phyloP scores from a whole-genome alignment of 2,797 vertebrate species.

The Rhabdomys pumilio region DNA sequence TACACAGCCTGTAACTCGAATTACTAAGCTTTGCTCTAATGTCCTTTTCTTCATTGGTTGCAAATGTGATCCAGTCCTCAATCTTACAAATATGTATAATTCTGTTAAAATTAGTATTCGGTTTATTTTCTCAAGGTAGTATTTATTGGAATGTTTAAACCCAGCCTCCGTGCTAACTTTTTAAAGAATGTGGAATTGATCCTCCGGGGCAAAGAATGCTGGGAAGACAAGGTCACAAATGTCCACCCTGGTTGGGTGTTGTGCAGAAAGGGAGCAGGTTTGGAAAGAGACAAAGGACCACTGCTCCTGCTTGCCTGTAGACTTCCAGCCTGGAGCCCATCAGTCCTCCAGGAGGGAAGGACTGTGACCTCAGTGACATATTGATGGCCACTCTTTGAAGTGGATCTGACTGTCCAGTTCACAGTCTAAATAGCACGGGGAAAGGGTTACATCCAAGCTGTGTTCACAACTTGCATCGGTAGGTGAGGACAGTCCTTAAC shows the following conservation, averaged over 20 bases:
- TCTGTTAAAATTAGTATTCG: not conserved
- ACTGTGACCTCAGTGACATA: not conserved
- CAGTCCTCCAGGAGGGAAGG: not conserved
- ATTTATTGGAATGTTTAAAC: not conserved
- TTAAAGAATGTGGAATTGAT: not conserved
- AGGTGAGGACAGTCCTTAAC: not conserved
- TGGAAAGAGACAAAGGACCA: not conserved
- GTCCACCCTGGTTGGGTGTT: not conserved
- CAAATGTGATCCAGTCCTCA: not conserved
- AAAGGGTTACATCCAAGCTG: not conserved
- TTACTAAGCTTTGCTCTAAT: not conserved
- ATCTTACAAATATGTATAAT: not conserved
- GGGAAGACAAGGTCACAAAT: not conserved
- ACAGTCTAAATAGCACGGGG: not conserved
- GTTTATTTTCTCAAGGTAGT: not conserved
- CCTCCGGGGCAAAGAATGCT: not conserved
- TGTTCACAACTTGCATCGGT: not conserved
- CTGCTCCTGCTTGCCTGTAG: not conserved
- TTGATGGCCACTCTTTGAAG: not conserved
- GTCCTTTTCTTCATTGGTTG: not conserved
- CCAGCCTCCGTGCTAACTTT: not conserved
- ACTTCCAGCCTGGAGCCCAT: not conserved
- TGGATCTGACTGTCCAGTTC: too few relatives aligned
- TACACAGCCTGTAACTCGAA: not conserved
- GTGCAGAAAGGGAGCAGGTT: not conserved